Evolutionary conservation across 2,113 vertebrate genomes (phyloP).

Genomic region (Grallaria varia): DNA sequence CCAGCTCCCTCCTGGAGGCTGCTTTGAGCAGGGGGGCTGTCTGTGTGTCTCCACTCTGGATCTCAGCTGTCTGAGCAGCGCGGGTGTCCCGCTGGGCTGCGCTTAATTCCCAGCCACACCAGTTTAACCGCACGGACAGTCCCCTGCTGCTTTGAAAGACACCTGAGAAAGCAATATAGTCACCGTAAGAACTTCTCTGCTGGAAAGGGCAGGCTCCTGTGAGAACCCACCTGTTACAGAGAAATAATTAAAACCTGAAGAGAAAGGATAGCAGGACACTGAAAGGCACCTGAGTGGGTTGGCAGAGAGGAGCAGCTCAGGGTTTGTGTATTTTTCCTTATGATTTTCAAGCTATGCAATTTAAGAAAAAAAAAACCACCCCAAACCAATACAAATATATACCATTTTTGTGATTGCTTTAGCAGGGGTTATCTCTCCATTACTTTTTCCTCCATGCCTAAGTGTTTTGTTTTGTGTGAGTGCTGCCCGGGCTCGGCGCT

Average conservation of each 20-base stretch:
- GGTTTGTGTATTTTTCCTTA: too few species aligned
- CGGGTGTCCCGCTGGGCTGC: neutral
- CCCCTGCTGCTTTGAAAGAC: slow-evolving; percentile 41
- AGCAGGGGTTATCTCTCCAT: too few species aligned
- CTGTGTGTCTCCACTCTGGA: neutral
- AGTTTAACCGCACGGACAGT: neutral
- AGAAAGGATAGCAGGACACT: neutral
- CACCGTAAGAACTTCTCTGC: slow-evolving; percentile 15
- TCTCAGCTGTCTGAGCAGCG: neutral
- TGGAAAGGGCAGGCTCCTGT: neutral
- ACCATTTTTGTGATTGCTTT: too few species aligned
- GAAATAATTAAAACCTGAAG: slow-evolving; percentile 31
- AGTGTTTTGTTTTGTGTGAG: fast-evolving
- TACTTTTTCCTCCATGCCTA: too few species aligned
- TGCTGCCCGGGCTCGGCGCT: neutral
- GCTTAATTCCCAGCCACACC: neutral
- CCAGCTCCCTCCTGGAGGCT: neutral
- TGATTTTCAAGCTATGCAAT: too few species aligned
- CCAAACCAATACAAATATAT: too few species aligned
- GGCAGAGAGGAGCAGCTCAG: neutral
- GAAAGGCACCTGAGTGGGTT: neutral
- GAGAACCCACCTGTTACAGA: slow-evolving; percentile 33
- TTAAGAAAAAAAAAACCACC: too few species aligned
- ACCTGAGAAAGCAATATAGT: slow-evolving; percentile 42
- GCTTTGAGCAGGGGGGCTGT: neutral